phyloP scores from a whole-genome alignment of 2,797 vertebrate species.

The Acanthornis magna region DNA sequence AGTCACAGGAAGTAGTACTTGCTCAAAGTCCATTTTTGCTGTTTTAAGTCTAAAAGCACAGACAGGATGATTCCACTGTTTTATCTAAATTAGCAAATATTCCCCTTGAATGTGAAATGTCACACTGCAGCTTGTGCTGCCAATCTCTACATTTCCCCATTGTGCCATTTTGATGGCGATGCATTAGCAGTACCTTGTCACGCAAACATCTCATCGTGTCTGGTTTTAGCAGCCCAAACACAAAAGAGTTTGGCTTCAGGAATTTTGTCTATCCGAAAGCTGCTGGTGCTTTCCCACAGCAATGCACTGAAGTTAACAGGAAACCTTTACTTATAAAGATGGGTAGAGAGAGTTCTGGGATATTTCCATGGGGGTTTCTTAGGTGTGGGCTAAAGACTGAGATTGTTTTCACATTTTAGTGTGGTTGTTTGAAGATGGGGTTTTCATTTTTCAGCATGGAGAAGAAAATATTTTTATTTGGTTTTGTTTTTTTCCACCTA shows the following conservation, averaged over 20 bases:
- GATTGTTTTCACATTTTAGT: background rate
- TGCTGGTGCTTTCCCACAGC: background rate
- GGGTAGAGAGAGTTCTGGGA: background rate
- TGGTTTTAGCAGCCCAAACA: background rate
- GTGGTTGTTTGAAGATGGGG: background rate
- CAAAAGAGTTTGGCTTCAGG: background rate
- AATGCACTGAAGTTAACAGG: background rate
- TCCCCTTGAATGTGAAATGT: background rate
- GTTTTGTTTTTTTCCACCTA: rapidly evolving
- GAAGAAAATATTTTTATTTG: background rate
- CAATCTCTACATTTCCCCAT: background rate
- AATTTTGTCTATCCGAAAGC: background rate
- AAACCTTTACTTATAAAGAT: background rate
- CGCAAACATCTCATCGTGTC: background rate
- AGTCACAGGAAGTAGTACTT: background rate
- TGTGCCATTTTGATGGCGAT: background rate
- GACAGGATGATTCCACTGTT: background rate
- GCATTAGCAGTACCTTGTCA: background rate
- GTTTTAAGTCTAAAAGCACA: background rate
- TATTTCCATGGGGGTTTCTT: background rate
- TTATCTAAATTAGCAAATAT: background rate
- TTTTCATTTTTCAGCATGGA: background rate
- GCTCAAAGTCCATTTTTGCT: background rate
- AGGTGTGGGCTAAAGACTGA: background rate
- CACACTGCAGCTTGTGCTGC: background rate